These are phyloP conservation scores for Trematomus loennbergii DNA, from an alignment of 2,113 vertebrate genomes.

Conservation along the genomic window DNA sequence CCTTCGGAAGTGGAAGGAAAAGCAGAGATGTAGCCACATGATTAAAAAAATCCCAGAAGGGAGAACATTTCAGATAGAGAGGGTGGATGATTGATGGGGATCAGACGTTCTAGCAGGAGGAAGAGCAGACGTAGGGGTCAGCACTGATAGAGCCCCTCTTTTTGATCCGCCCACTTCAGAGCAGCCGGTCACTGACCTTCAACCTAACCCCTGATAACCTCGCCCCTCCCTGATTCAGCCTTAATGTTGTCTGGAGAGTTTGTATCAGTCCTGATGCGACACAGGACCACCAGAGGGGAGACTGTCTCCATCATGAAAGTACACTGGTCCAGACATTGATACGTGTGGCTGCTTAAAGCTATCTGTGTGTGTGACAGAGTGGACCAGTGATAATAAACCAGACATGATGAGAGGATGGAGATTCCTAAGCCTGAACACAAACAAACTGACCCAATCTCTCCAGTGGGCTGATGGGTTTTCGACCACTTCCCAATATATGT, in stretches of 20 bases:
- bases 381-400: conserved; percentile 37
- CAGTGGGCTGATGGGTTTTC: conserved; percentile 1
- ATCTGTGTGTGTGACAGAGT: conserved; percentile 29
- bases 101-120: conserved; percentile 7
- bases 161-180: conserved; percentile 48
- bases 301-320: not conserved
- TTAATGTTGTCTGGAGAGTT: conserved; percentile 29
- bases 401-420: conserved; percentile 15
- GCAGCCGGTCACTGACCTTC: conserved; percentile 51
- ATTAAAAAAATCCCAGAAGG: conserved; percentile 18
- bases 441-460: not conserved
- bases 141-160: conserved; percentile 26
- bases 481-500: conserved; percentile 2
- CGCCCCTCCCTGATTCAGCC: conserved; percentile 2
- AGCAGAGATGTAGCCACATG: conserved; percentile 36
- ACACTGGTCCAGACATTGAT: conserved; percentile 58
- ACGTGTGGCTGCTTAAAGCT: conserved; percentile 16
- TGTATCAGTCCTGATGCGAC: not conserved
- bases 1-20: conserved; percentile 11
- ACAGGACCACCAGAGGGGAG: conserved; percentile 10
- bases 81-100: conserved; percentile 1
- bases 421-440: conserved; percentile 1
- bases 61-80: not conserved
- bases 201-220: conserved; percentile 62
- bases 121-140: conserved; percentile 48